phyloP scores from a whole-genome alignment of 2,797 vertebrate species.

The Rhabdomys pumilio region DNA sequence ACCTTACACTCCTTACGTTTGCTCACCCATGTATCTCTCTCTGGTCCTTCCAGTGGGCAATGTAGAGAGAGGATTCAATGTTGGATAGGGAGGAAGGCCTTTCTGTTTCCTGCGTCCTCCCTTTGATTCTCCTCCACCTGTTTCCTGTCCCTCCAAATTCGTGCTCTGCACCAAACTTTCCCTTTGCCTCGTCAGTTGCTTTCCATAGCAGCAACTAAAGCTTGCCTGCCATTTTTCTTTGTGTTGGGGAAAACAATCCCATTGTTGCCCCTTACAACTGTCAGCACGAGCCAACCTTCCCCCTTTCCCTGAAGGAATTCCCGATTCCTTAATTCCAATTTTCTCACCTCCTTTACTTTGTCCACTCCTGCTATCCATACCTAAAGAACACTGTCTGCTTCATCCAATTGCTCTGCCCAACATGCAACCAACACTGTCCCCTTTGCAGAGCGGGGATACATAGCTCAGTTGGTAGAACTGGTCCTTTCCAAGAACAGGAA shows the following conservation, averaged over 20 bases:
- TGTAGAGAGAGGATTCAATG: too few species aligned
- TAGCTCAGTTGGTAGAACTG: neutral
- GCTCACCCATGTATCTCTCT: neutral
- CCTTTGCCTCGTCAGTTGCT: neutral
- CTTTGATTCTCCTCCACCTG: neutral
- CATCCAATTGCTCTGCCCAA: too few species aligned
- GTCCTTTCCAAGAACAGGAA: neutral
- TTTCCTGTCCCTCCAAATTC: neutral
- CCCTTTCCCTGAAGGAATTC: neutral
- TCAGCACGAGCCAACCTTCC: neutral
- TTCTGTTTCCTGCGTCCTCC: neutral
- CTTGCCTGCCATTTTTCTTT: neutral
- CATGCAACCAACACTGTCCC: too few species aligned
- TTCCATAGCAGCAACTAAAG: neutral
- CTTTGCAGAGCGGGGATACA: neutral
- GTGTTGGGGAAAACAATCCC: too few species aligned
- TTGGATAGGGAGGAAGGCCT: neutral
- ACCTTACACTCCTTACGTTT: neutral
- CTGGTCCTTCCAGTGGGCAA: neutral
- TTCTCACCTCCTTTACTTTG: neutral
- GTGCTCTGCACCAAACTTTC: neutral
- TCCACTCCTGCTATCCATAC: neutral
- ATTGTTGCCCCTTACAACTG: neutral
- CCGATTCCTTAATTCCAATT: neutral
- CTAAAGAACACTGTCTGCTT: neutral